Evolutionary conservation across 1,140 invertebrate species (phyloP).

Genomic region (Sinella curviseta): DNA sequence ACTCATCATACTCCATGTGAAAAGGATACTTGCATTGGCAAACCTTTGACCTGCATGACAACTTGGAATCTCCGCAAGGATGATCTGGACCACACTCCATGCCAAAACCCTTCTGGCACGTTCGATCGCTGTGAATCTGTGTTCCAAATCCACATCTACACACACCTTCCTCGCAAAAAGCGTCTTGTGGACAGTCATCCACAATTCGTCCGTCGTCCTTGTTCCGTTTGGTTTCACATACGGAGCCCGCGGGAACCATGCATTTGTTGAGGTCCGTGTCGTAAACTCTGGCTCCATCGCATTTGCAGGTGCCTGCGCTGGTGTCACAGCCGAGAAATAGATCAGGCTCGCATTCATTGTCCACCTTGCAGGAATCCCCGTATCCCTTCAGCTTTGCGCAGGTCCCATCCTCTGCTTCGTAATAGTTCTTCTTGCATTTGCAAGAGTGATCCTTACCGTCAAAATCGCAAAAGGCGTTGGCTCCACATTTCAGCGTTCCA

Average conservation of each 20-base stretch:
- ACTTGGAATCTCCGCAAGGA: slow-evolving; percentile 33
- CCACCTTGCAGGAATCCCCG: slow-evolving; percentile 24
- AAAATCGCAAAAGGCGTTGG: slow-evolving; percentile 37
- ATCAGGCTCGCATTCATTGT: background rate
- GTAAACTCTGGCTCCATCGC: slow-evolving; percentile 15
- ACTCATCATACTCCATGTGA: slow-evolving; percentile 33
- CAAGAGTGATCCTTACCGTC: slow-evolving; percentile 28
- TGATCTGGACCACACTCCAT: slow-evolving; percentile 32
- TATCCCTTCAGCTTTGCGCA: slow-evolving; percentile 31
- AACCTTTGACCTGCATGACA: slow-evolving; percentile 30
- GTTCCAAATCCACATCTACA: slow-evolving; percentile 32
- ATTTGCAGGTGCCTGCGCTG: slow-evolving; percentile 29
- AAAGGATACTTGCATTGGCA: slow-evolving; percentile 38
- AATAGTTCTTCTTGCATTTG: slow-evolving; percentile 32
- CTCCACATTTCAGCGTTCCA: slow-evolving; percentile 33
- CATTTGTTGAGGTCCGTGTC: slow-evolving; percentile 32
- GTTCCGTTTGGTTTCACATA: slow-evolving; percentile 19
- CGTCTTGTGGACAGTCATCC: slow-evolving; percentile 32
- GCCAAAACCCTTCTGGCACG: slow-evolving; percentile 30
- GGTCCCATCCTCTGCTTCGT: slow-evolving; percentile 28
- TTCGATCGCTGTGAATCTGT: slow-evolving; percentile 36
- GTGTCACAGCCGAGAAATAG: background rate
- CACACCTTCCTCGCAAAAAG: slow-evolving; percentile 24
- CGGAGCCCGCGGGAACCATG: slow-evolving; percentile 12
- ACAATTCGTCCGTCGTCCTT: slow-evolving; percentile 29